Conservation (phyloP, 2,113 vertebrate genomes). For the Myrmecobius fasciatus region DNA sequence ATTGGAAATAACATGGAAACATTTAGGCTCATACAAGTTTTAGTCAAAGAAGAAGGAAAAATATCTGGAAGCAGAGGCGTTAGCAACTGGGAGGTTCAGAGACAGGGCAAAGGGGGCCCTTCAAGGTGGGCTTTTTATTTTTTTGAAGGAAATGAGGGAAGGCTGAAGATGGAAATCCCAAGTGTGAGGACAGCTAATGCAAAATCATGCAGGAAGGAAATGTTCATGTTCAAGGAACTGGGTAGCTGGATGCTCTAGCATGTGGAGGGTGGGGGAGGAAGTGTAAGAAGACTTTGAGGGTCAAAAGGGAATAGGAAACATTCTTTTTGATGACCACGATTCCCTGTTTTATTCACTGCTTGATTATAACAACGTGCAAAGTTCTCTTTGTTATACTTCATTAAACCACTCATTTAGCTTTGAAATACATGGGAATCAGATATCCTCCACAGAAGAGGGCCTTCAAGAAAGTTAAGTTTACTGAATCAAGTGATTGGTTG, state of each 20-base stretch:
- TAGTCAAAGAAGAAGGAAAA: neutral
- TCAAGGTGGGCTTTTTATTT: neutral
- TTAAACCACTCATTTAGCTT: neutral
- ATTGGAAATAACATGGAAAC: neutral
- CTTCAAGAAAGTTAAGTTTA: neutral
- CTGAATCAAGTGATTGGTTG: neutral
- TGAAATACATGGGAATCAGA: neutral
- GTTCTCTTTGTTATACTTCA: neutral
- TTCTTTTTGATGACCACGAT: neutral
- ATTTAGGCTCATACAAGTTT: neutral
- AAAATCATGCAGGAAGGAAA: neutral
- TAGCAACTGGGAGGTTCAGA: too few relatives aligned
- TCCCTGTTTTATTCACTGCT: neutral
- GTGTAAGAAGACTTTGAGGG: neutral
- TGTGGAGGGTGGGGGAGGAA: neutral
- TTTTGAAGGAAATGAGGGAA: neutral
- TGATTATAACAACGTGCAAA: neutral
- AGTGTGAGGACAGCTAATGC: neutral
- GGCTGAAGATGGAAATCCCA: neutral
- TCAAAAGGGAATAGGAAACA: neutral
- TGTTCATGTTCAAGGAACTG: neutral
- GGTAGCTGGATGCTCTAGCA: neutral
- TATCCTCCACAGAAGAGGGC: neutral
- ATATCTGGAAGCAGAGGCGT: neutral
- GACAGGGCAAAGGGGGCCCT: neutral